Evolutionary conservation across 2,113 vertebrate species (phyloP).

Genomic region (Mohoua ochrocephala): DNA sequence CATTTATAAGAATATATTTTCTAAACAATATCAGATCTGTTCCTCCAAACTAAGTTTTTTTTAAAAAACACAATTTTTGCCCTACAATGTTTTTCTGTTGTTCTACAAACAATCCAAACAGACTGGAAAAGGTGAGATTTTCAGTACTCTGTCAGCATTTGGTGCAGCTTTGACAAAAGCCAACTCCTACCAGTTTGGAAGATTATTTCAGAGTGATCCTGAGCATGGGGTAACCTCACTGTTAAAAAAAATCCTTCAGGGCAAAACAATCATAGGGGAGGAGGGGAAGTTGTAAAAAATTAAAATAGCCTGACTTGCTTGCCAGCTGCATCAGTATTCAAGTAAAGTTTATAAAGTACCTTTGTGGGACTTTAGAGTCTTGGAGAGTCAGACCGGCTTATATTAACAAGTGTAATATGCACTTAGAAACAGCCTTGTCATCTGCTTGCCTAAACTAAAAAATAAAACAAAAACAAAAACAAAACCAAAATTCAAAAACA

Average conservation of each 20-base stretch:
- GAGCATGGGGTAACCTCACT: background rate
- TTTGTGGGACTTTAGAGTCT: background rate
- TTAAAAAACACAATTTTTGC: background rate
- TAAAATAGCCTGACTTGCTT: background rate
- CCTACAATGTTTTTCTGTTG: background rate
- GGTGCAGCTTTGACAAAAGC: background rate
- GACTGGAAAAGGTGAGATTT: background rate
- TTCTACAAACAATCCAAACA: background rate
- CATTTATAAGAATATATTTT: background rate
- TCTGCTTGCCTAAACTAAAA: slow-evolving; percentile 22
- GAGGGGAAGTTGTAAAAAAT: background rate
- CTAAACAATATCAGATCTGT: background rate
- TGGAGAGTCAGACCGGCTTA: slow-evolving; percentile 4
- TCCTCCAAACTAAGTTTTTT: background rate
- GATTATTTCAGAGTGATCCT: slow-evolving; percentile 9
- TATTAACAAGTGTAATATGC: slow-evolving; percentile 3
- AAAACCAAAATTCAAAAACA: slow-evolving; percentile 7
- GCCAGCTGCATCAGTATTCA: slow-evolving; percentile 49
- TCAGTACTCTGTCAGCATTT: background rate
- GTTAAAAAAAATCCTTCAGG: slow-evolving; percentile 32
- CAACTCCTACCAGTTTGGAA: background rate
- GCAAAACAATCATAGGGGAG: background rate
- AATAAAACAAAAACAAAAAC: too few relatives aligned
- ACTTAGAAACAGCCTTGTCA: slow-evolving; percentile 27
- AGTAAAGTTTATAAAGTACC: slow-evolving; percentile 64